phyloP scores from a whole-genome alignment of 1,140 invertebrate genomes.

The Parapsyche elsis region DNA sequence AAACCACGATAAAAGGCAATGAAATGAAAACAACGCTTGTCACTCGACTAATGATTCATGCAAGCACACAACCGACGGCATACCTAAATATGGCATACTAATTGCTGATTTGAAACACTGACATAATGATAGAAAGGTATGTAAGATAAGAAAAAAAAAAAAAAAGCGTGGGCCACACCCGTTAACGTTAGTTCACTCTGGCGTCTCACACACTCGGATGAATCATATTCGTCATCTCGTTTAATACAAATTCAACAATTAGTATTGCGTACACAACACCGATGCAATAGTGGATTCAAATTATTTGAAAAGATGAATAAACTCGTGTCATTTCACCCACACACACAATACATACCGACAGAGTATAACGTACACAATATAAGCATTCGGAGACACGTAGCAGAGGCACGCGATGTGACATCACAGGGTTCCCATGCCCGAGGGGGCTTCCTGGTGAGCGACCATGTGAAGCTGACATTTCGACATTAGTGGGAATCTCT shows the following conservation, averaged over 20 bases:
- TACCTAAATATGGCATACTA: constrained; percentile 2
- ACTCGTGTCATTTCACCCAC: not conserved
- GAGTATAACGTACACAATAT: not conserved
- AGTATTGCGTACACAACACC: too few species aligned
- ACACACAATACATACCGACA: not conserved
- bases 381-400: not conserved
- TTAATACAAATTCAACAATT: too few species aligned
- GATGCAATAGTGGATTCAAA: too few species aligned
- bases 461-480: constrained; percentile 47
- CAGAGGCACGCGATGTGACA: constrained; percentile 41
- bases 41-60: constrained; percentile 8
- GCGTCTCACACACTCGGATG: not conserved
- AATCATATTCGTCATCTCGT: not conserved
- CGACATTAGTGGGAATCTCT: not conserved
- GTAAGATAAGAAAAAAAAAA: constrained; percentile 17
- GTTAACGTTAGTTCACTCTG: not conserved
- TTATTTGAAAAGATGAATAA: too few species aligned
- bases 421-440: constrained; percentile 36
- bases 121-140: constrained; percentile 25
- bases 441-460: constrained; percentile 20
- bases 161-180: constrained; percentile 31
- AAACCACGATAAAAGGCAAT: constrained; percentile 1
- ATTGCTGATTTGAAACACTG: constrained; percentile 24
- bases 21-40: not conserved
- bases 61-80: not conserved